Conservation (phyloP, 2,888 invertebrate species). For the Panzeria rudis region DNA sequence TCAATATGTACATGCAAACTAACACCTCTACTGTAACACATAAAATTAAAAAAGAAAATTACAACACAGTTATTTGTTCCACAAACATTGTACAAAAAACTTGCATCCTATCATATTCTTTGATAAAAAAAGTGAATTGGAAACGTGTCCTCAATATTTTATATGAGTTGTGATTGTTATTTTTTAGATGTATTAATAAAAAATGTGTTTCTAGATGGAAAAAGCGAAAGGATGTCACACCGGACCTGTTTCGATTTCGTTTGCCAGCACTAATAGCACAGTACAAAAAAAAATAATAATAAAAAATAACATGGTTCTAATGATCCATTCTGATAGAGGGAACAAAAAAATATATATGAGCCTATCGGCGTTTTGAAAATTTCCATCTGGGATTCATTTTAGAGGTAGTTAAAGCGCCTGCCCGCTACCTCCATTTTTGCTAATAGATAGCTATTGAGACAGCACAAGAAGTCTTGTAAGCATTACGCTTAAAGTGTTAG, state of each 20-base stretch:
- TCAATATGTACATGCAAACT: conserved; percentile 7
- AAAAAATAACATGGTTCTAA: too few species aligned
- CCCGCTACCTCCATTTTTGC: too few species aligned
- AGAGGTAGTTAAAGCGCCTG: too few species aligned
- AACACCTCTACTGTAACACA: background rate
- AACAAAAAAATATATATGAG: too few species aligned
- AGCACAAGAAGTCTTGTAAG: too few species aligned
- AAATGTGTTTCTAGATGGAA: background rate
- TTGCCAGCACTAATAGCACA: background rate
- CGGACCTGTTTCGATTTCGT: background rate
- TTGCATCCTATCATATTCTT: background rate
- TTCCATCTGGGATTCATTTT: too few species aligned
- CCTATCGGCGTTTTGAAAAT: too few species aligned
- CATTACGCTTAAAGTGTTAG: too few species aligned
- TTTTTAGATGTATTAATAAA: conserved; percentile 5
- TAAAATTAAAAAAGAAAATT: background rate
- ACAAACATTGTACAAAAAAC: conserved; percentile 5
- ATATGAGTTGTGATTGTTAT: conserved; percentile 11
- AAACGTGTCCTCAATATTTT: conserved; percentile 57
- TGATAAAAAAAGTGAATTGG: conserved; percentile 15
- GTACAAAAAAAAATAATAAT: too few species aligned
- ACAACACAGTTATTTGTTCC: background rate
- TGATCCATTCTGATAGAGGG: too few species aligned
- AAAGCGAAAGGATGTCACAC: background rate
- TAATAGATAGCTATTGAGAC: too few species aligned